Evolutionary conservation across 2,888 invertebrate genomes (phyloP).

Genomic region (Fragum fragum): DNA sequence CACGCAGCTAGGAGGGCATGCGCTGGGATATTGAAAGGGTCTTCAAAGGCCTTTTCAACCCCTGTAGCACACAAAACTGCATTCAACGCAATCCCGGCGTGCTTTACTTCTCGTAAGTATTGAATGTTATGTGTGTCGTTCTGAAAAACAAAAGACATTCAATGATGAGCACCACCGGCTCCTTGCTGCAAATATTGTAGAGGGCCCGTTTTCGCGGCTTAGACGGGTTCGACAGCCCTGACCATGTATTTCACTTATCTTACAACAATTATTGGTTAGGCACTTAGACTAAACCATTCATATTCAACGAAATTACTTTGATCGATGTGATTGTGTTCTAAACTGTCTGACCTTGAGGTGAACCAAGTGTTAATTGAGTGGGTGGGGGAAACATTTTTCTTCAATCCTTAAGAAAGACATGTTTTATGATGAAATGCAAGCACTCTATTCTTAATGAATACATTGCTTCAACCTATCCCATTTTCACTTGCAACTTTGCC

Average conservation of each 20-base stretch:
- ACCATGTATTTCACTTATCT: too few species aligned
- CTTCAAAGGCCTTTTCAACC: conserved; percentile 88
- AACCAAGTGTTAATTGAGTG: not conserved
- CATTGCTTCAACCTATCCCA: too few species aligned
- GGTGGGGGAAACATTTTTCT: conserved; percentile 43
- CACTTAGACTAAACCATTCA: too few species aligned
- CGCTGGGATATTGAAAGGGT: conserved; percentile 89
- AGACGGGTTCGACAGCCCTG: too few species aligned
- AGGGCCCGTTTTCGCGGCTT: too few species aligned
- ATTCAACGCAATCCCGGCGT: conserved; percentile 88
- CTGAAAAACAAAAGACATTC: not conserved
- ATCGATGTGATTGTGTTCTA: too few species aligned
- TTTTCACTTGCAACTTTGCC: too few species aligned
- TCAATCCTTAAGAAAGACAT: too few species aligned
- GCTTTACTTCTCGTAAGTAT: conserved; percentile 88
- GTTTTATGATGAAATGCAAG: too few species aligned
- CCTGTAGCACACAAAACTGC: conserved; percentile 88
- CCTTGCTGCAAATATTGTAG: not conserved
- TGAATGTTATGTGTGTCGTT: conserved; percentile 2
- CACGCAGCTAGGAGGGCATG: conserved; percentile 89
- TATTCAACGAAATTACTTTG: too few species aligned
- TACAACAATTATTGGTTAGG: too few species aligned
- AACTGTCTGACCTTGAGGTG: conserved; percentile 15
- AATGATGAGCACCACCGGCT: not conserved
- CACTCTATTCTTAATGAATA: too few species aligned